Percentiles rank a stretch among this genome's conserved stretches.
Evolutionary conservation across 2,797 vertebrate species (phyloP).

Genomic region (Lithobates sylvaticus): DNA sequence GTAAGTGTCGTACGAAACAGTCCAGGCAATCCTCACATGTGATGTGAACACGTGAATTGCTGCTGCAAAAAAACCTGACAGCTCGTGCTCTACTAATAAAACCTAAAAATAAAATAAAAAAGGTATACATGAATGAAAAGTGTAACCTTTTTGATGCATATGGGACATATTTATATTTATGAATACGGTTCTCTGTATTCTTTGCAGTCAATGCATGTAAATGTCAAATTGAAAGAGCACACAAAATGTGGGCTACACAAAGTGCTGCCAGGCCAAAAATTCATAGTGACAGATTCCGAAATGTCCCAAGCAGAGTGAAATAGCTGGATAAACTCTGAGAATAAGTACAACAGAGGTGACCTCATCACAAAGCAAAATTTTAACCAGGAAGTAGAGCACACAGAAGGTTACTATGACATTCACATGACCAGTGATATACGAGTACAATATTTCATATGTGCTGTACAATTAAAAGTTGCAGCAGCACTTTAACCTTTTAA

Average conservation of each 20-base stretch:
- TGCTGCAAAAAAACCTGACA: too few relatives aligned
- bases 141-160: too few relatives aligned
- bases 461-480: not conserved
- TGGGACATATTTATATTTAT: not conserved
- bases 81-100: too few relatives aligned
- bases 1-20: too few relatives aligned
- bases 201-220: not conserved
- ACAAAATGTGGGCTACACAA: not conserved
- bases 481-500: too few relatives aligned
- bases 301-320: constrained; percentile 9
- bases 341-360: not conserved
- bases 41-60: too few relatives aligned
- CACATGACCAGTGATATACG: not conserved
- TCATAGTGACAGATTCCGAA: constrained; percentile 14
- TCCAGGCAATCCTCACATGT: too few relatives aligned
- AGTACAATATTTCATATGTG: not conserved
- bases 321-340: constrained; percentile 1
- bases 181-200: too few relatives aligned
- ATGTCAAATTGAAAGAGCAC: not conserved
- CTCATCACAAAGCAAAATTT: constrained; percentile 10
- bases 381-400: not conserved
- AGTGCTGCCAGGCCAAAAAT: constrained; percentile 10
- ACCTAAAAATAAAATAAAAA: too few relatives aligned
- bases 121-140: too few relatives aligned
- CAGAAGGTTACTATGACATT: not conserved